Conservation (phyloP, 2,113 vertebrate species). For the Macrotis lagotis region DNA sequence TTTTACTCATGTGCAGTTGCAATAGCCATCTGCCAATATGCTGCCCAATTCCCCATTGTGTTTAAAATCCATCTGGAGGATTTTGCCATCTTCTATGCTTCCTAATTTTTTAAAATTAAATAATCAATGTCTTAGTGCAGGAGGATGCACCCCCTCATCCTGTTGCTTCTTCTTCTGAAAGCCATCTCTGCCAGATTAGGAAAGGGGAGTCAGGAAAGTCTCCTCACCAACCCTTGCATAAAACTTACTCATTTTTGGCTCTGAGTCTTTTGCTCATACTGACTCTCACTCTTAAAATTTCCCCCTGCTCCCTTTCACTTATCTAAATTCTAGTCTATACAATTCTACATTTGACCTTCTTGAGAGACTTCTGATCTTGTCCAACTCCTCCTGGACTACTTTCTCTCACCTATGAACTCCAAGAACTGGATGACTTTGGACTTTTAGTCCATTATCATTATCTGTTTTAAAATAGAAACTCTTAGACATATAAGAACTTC, state of each 20-base stretch:
- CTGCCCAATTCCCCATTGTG: constrained; percentile 63
- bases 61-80: constrained; percentile 76
- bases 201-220: not conserved
- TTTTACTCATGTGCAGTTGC: constrained; percentile 72
- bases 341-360: not conserved
- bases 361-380: not conserved
- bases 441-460: not conserved
- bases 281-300: not conserved
- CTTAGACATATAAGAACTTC: not conserved
- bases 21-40: constrained; percentile 72
- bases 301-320: not conserved
- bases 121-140: constrained; percentile 48
- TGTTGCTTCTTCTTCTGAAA: not conserved
- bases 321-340: not conserved
- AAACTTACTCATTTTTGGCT: constrained; percentile 16
- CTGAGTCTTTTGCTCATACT: not conserved
- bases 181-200: not conserved
- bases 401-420: not conserved
- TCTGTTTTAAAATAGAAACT: not conserved
- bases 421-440: not conserved
- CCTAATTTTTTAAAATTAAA: constrained; percentile 56
- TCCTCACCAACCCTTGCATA: not conserved
- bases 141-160: constrained; percentile 29
- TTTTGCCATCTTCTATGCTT: constrained; percentile 42
- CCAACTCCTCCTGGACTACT: not conserved